Evolutionary conservation across 2,113 vertebrate species (phyloP), one percentile per base, ranked within the genome.

Genomic region (Bos javanicus): DNA sequence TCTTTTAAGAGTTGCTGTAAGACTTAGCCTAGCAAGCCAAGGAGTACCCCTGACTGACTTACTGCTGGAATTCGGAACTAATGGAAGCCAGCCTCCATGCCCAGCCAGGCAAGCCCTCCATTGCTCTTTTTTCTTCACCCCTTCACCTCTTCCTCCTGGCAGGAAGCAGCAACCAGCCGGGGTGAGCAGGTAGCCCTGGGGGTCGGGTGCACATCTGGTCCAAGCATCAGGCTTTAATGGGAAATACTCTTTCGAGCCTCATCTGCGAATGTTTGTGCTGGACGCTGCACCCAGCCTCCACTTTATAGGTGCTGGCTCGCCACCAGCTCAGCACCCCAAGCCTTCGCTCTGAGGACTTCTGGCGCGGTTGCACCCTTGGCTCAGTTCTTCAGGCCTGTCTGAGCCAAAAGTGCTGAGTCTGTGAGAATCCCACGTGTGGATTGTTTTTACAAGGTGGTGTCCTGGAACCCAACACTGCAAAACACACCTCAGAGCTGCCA

Each of bases 391-490:
- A 0, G 48, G 23, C 54, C 59, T 1, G 0, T 60, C 26, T n/a
- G 15, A 16, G 57, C 90, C 6, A 36, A 71, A 81, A 91, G 87
- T 62, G 92, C 76, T 62, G 80, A 86, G 57, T 52, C 60, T 60
- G 6, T 54, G 43, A 33, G 71, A 89, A 25, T 39, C 36, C n/a
- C 64, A 1, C 25, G 11, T 76, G 62, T 9, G 1, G 50, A 14
- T 64, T 46, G 87, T 93, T 92, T 86, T 93, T 54, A 15, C 54
- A 93, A 82, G 62, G 39, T 23, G 50, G 50, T 30, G 83, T 93
- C 52, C 83, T 89, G 50, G 67, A 95, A 81, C 50, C 28, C 3
- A 60, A 48, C 4, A 3, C 81, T 46, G 48, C 86, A 89, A 52
- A 78, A 54, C 92, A 83, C 11, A 89, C 3, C 48, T 36, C 13